Evolutionary conservation across 1,140 invertebrate species (phyloP).

Genomic region (Mycetomoellerius zeteki): DNA sequence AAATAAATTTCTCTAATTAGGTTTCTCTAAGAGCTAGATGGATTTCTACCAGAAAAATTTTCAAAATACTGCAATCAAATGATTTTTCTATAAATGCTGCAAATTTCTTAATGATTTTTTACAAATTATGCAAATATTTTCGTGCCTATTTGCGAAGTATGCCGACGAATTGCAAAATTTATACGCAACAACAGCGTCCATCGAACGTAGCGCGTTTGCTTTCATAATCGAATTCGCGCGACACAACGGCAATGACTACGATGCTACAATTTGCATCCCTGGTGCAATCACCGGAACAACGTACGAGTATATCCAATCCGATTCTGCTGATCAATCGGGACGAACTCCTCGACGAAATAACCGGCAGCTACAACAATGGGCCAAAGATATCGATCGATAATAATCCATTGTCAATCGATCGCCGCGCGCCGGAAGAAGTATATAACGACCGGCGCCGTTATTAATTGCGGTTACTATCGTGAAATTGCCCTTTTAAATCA

Average conservation of each 20-base stretch:
- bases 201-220: conserved; percentile 27
- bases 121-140: conserved; percentile 21
- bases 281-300: conserved; percentile 42
- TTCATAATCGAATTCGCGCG: conserved; percentile 40
- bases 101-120: conserved; percentile 37
- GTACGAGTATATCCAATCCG: conserved; percentile 27
- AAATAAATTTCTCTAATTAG: too few relatives aligned
- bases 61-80: neutral
- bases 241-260: neutral
- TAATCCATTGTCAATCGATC: conserved; percentile 47
- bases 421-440: conserved; percentile 32
- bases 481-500: conserved; percentile 59
- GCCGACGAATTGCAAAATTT: conserved; percentile 25
- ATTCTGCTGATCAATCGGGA: conserved; percentile 43
- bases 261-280: conserved; percentile 43
- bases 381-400: conserved; percentile 40
- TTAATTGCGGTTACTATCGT: conserved; percentile 58
- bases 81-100: neutral
- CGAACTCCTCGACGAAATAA: conserved; percentile 17
- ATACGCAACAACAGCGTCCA: neutral
- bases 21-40: too few relatives aligned
- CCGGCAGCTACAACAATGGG: conserved; percentile 22
- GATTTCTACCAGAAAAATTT: neutral
- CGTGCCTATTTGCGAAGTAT: neutral
- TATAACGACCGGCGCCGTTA: conserved; percentile 46